These are phyloP conservation scores for Falco cherrug DNA, from an alignment of 2,797 vertebrate genomes.

Conservation along the genomic window DNA sequence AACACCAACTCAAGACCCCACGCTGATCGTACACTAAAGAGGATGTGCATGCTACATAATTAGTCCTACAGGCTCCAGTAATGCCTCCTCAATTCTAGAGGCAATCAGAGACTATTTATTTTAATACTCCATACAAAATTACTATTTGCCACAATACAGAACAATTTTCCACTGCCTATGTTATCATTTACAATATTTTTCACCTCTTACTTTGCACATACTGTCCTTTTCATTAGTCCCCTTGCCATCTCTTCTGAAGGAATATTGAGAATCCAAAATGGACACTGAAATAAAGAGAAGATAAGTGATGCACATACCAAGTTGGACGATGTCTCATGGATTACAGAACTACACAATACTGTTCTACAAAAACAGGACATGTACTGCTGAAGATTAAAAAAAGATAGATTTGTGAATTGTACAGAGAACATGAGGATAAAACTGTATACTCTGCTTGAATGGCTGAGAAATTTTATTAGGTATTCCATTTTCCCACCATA, in stretches of 20 bases:
- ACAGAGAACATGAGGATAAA: neutral
- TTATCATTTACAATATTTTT: neutral
- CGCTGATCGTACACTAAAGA: neutral
- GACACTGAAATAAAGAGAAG: slow-evolving; percentile 83
- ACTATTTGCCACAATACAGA: neutral
- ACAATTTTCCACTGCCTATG: neutral
- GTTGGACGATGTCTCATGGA: neutral
- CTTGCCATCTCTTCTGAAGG: slow-evolving; percentile 89
- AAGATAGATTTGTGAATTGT: neutral
- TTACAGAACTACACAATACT: neutral
- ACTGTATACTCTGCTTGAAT: neutral
- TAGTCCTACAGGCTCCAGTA: neutral
- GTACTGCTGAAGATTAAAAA: neutral
- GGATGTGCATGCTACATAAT: fast-evolving
- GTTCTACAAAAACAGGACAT: neutral
- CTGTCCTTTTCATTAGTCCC: slow-evolving; percentile 91
- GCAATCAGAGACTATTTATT: neutral
- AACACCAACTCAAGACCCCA: neutral
- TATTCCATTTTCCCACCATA: neutral
- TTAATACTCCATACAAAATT: neutral
- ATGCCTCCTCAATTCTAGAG: neutral
- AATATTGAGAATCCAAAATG: slow-evolving; percentile 91
- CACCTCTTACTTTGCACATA: slow-evolving; percentile 94
- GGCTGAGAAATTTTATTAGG: neutral
- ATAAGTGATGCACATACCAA: neutral